phyloP scores from a whole-genome alignment of 2,888 invertebrate genomes.

The Allacma fusca region DNA sequence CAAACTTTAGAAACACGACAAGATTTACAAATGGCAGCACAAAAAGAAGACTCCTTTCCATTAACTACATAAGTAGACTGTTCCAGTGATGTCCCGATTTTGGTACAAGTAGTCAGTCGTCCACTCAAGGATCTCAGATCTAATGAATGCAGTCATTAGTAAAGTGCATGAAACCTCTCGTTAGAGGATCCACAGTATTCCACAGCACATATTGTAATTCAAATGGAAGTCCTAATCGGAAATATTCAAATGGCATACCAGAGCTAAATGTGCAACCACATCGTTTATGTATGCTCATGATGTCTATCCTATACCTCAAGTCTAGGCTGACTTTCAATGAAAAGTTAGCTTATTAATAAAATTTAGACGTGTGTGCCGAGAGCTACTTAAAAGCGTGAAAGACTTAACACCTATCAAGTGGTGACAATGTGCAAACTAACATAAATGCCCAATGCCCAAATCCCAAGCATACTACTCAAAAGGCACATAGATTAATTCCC shows the following conservation, averaged over 20 bases:
- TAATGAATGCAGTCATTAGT: conserved; percentile 8
- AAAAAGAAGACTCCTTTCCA: not conserved
- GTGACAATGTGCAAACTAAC: too few relatives aligned
- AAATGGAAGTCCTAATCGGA: not conserved
- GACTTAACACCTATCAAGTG: too few relatives aligned
- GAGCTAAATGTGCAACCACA: too few relatives aligned
- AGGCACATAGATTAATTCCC: too few relatives aligned
- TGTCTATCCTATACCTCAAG: too few relatives aligned
- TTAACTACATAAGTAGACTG: not conserved
- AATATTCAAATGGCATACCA: not conserved
- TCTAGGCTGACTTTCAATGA: too few relatives aligned
- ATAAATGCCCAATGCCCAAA: too few relatives aligned
- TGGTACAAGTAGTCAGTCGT: not conserved
- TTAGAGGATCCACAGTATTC: not conserved
- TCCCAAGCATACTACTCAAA: too few relatives aligned
- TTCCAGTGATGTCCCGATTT: not conserved
- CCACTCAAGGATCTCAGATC: not conserved
- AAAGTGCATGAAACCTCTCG: not conserved
- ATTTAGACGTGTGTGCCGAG: too few relatives aligned
- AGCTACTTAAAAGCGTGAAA: too few relatives aligned
- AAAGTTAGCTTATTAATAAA: too few relatives aligned
- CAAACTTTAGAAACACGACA: not conserved
- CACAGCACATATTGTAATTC: not conserved
- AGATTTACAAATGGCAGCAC: not conserved
- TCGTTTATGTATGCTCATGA: too few relatives aligned